Percentiles rank a stretch among this genome's conserved stretches.
Evolutionary conservation across 2,888 invertebrate species (phyloP).

Genomic region (Leuctra nigra): DNA sequence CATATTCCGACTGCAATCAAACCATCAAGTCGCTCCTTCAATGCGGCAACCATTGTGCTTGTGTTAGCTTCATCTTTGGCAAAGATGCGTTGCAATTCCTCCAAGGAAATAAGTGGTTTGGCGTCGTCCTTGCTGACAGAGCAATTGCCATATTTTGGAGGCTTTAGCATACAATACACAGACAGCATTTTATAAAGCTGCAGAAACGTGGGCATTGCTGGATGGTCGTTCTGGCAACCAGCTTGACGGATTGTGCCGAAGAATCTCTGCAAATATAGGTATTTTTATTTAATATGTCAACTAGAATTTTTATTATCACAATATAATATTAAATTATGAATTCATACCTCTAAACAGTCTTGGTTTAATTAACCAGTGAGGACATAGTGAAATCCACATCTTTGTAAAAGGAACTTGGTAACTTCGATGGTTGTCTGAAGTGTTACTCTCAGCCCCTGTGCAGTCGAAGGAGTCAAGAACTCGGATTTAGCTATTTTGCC

Average conservation of each 20-base stretch:
- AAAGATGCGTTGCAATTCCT: neutral
- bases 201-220: neutral
- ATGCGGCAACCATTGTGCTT: neutral
- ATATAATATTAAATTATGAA: too few relatives aligned
- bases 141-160: neutral
- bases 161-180: neutral
- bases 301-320: too few relatives aligned
- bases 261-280: neutral
- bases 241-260: neutral
- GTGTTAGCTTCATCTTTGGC: neutral
- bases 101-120: neutral
- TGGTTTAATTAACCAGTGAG: neutral
- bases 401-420: neutral
- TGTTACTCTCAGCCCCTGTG: neutral
- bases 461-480: neutral
- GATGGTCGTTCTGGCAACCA: neutral
- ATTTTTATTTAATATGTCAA: too few relatives aligned
- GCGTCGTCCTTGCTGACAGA: neutral
- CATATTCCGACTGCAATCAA: neutral
- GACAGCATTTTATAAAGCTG: neutral
- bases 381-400: neutral
- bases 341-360: neutral
- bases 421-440: neutral
- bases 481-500: neutral
- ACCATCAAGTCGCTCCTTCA: neutral